Evolutionary conservation across 2,113 vertebrate genomes (phyloP).

Genomic region (Micromys minutus): DNA sequence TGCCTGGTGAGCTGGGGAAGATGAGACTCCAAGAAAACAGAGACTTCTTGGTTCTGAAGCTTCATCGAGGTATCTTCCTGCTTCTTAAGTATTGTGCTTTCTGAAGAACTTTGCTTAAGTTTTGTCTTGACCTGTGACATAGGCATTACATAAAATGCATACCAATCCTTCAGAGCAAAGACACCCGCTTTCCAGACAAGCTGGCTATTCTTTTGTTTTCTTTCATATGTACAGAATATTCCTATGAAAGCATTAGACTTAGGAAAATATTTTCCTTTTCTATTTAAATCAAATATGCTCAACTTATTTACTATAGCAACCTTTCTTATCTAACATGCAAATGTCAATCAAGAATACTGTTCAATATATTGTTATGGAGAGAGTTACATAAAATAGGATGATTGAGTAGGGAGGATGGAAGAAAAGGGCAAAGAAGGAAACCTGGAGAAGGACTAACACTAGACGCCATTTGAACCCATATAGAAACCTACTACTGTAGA

Average conservation of each 20-base stretch:
- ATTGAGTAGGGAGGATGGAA: neutral
- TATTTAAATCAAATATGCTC: slow-evolving; percentile 46
- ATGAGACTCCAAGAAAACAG: slow-evolving; percentile 80
- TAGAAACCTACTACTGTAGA: neutral
- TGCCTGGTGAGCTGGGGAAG: slow-evolving; percentile 79
- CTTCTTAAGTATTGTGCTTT: slow-evolving; percentile 78
- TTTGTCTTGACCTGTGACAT: slow-evolving; percentile 83
- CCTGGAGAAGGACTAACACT: neutral
- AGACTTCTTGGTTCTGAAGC: slow-evolving; percentile 80
- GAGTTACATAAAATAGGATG: neutral
- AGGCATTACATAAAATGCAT: slow-evolving; percentile 61
- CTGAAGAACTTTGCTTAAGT: slow-evolving; percentile 78
- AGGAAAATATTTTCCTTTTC: slow-evolving; percentile 12
- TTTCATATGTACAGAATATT: slow-evolving; percentile 41
- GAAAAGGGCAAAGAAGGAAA: neutral
- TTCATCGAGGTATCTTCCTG: slow-evolving; percentile 78
- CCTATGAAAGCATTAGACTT: neutral
- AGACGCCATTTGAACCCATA: neutral
- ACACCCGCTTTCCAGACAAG: neutral
- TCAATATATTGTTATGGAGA: too few species aligned
- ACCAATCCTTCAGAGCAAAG: slow-evolving; percentile 15
- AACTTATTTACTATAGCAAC: slow-evolving; percentile 13
- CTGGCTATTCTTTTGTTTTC: neutral
- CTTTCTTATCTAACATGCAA: slow-evolving; percentile 14
- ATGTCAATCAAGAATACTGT: neutral